phyloP scores from a whole-genome alignment of 2,888 invertebrate species.

The Resseliella maxima region DNA sequence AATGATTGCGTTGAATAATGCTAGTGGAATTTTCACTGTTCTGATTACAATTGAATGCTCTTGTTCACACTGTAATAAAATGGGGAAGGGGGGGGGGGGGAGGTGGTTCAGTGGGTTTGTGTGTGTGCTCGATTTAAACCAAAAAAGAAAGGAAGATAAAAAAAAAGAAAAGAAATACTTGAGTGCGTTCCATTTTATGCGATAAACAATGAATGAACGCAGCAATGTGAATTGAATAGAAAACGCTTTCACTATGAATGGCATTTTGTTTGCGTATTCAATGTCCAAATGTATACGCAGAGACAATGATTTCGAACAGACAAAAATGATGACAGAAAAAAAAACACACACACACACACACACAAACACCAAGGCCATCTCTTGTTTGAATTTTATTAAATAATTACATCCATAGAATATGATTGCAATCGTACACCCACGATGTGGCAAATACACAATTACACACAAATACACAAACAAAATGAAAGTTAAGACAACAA shows the following conservation, averaged over 20 bases:
- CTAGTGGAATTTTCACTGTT: not conserved
- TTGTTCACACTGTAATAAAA: slow-evolving; percentile 10
- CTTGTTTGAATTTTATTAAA: not conserved
- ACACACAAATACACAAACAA: not conserved
- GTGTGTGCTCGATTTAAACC: no score
- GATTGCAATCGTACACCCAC: not conserved
- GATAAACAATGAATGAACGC: not conserved
- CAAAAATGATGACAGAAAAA: not conserved
- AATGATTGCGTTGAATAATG: not conserved
- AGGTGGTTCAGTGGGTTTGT: no score
- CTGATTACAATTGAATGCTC: not conserved
- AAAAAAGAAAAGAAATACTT: not conserved
- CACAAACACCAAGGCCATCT: not conserved
- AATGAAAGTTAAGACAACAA: not conserved
- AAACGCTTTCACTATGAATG: not conserved
- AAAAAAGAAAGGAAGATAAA: no score
- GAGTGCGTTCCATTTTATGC: not conserved
- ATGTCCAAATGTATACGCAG: not conserved
- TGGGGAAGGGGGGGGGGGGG: no score
- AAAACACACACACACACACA: not conserved
- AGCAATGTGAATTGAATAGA: not conserved
- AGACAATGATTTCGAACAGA: not conserved
- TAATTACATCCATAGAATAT: not conserved
- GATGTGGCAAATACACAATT: not conserved
- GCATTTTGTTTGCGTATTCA: not conserved